phyloP scores from a whole-genome alignment of 2,797 vertebrate species.

The Spheniscus humboldti region DNA sequence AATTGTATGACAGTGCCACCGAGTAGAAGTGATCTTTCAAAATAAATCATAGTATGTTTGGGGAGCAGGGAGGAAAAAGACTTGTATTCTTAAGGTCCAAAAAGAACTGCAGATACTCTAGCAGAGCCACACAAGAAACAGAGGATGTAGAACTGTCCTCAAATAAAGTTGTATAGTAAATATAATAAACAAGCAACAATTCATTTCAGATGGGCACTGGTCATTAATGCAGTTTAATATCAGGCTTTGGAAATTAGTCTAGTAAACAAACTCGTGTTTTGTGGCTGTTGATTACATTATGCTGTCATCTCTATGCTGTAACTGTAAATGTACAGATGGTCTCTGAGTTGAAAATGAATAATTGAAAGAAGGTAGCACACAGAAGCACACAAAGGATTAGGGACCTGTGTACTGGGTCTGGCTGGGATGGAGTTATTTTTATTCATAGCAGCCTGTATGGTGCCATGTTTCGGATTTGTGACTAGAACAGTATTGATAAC shows the following conservation, averaged over 20 bases:
- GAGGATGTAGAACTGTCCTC: neutral
- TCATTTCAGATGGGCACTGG: neutral
- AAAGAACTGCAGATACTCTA: neutral
- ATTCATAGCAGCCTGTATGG: neutral
- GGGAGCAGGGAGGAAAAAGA: neutral
- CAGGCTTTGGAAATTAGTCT: neutral
- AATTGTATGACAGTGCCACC: neutral
- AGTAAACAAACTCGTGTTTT: neutral
- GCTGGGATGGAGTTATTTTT: neutral
- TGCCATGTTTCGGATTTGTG: neutral
- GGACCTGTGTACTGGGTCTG: neutral
- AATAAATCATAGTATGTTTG: neutral
- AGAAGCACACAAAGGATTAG: neutral
- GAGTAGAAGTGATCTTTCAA: neutral
- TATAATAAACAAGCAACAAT: neutral
- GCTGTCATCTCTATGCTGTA: neutral
- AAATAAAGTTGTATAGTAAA: neutral
- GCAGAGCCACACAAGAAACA: neutral
- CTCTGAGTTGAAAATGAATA: neutral
- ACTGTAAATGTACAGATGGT: neutral
- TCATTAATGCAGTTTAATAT: neutral
- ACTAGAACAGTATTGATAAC: neutral
- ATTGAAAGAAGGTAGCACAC: neutral
- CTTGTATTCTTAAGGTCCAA: neutral
- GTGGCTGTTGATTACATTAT: neutral